Evolutionary conservation across 2,888 invertebrate genomes (phyloP).

Genomic region (Drosophila melanocephala): DNA sequence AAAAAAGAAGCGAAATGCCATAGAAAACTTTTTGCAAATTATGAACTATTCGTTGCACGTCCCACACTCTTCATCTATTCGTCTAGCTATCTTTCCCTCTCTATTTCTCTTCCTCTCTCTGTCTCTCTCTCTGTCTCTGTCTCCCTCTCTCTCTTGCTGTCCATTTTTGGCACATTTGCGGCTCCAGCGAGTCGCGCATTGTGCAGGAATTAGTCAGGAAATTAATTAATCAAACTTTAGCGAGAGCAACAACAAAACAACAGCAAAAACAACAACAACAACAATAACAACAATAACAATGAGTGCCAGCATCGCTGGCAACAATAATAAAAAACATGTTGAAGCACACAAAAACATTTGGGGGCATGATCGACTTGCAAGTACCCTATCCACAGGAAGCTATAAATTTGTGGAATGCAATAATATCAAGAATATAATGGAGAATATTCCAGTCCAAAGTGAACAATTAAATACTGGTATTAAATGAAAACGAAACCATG

Average conservation of each 20-base stretch:
- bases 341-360: background rate
- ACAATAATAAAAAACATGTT: slow-evolving; percentile 24
- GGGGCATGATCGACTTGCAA: background rate
- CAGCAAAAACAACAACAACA: slow-evolving; percentile 7
- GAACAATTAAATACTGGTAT: background rate
- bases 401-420: background rate
- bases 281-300: slow-evolving; percentile 31
- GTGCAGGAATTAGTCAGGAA: slow-evolving; percentile 79
- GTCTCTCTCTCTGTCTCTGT: background rate
- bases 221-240: slow-evolving; percentile 79
- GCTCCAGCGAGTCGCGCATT: slow-evolving; percentile 77
- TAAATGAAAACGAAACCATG: background rate
- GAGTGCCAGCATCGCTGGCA: slow-evolving; percentile 43
- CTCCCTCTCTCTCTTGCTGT: slow-evolving; percentile 2
- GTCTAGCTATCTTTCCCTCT: background rate
- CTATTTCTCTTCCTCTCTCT: background rate
- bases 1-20: slow-evolving; percentile 20
- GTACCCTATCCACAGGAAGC: slow-evolving; percentile 15
- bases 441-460: background rate
- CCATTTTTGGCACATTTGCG: slow-evolving; percentile 68
- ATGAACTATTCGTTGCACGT: slow-evolving; percentile 12
- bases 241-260: slow-evolving; percentile 37
- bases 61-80: background rate
- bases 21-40: slow-evolving; percentile 45
- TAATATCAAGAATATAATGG: background rate